Base-by-base conservation (phyloP, 1,140 invertebrate genomes). In the Drosophila bipectinata region DNA sequence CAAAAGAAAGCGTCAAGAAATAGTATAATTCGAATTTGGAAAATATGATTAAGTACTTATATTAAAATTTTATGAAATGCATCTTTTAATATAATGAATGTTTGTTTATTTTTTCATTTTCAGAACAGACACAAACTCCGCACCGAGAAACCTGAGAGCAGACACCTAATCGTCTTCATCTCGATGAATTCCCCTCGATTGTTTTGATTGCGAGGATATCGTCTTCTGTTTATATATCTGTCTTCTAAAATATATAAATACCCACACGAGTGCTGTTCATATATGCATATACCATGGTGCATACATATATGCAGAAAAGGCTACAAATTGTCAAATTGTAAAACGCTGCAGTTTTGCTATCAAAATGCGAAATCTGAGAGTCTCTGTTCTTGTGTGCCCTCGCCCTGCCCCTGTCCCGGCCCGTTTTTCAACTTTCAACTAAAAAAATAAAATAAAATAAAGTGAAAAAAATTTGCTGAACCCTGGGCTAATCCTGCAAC, bases 311-410 rank as follows among this genome's bases (percentile, higher is more conserved):
- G 21, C 30, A 39, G 62, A 60, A 41, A 47, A 49, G 39, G 59
- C 59, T 53, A 63, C 58, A 73, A 72, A 73, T 62, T 73, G 71
- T 54, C 57, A 73, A 73, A 72, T 15, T 72, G 69, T 52, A 74
- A 63, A 74, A 63, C 71, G 58, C 71, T 62, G 71, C 71, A 74
- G 24, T 75, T 74, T 66, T 58, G 47, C 60, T 56, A 75, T 74
- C 53, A 47, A 37, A 54, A 71, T 56, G 53, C 45, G 30, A 55
- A 61, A 72, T 72, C 67, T 52, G 48, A 52, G 48, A 47, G 54
- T 72, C 47, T 47, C 45, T 18, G 37, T 12, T 9, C 37, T n/a
- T 48, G 39, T 32, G 41, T 44, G 41, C 10, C 53, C 44, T 48
- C 39, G 34, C 34, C 34, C 4, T 14, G 41, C 41, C 52, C 41